Conservation (phyloP, 2,888 invertebrate species). For the Acanthosepion esculentum region DNA sequence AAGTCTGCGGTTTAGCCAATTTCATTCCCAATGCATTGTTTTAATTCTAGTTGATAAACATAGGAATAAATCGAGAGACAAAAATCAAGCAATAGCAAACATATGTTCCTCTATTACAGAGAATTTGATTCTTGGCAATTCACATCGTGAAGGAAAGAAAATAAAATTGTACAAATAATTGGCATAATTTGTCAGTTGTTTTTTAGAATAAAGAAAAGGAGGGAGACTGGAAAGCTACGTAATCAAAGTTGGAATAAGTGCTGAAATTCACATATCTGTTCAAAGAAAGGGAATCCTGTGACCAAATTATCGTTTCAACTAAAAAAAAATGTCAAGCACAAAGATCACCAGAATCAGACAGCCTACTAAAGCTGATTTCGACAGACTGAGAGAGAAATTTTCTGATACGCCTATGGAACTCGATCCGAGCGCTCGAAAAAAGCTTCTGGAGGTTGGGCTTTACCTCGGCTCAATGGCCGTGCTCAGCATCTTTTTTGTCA, state of each 20-base stretch:
- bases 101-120: neutral
- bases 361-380: neutral
- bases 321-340: neutral
- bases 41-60: too few relatives aligned
- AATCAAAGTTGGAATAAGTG: neutral
- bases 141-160: neutral
- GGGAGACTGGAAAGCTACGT: neutral
- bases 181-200: neutral
- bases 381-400: neutral
- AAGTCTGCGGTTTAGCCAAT: too few relatives aligned
- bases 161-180: neutral
- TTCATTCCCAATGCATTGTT: too few relatives aligned
- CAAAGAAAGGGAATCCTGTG: neutral
- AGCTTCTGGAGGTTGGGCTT: neutral
- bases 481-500: neutral
- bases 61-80: neutral
- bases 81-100: neutral
- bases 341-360: neutral
- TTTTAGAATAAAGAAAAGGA: neutral
- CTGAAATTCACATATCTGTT: neutral
- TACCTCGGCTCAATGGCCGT: constrained; percentile 15
- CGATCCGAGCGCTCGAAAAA: neutral
- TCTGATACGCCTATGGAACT: neutral
- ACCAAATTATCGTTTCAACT: neutral
- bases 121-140: neutral